phyloP scores from a whole-genome alignment of 2,797 vertebrate species.

The Cheirogaleus major region DNA sequence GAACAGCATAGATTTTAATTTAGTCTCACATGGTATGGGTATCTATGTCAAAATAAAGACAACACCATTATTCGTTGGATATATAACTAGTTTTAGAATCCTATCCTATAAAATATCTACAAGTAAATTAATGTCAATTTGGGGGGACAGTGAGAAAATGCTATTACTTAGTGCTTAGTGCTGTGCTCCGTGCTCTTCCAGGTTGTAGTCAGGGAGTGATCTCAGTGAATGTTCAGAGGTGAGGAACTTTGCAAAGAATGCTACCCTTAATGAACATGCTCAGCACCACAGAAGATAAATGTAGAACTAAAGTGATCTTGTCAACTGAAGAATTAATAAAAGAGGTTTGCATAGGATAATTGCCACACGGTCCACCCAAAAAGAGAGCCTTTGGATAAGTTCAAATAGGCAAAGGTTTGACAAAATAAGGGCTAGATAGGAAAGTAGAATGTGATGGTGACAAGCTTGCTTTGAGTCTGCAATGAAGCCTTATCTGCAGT shows the following conservation, averaged over 20 bases:
- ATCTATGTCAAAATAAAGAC: not conserved
- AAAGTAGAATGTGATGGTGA: not conserved
- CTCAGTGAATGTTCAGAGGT: not conserved
- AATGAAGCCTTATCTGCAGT: not conserved
- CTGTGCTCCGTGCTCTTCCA: rapidly evolving
- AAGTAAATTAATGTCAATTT: not conserved
- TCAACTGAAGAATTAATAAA: not conserved
- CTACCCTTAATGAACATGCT: not conserved
- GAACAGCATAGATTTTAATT: not conserved
- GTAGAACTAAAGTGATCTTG: not conserved
- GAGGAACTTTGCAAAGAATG: not conserved
- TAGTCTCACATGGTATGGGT: not conserved
- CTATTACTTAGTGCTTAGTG: not conserved
- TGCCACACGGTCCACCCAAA: not conserved
- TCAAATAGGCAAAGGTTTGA: not conserved
- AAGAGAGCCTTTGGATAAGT: not conserved
- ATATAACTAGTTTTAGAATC: not conserved
- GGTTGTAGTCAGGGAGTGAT: not conserved
- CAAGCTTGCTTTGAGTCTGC: not conserved
- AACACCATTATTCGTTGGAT: not conserved
- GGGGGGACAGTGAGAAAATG: not conserved
- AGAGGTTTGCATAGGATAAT: not conserved
- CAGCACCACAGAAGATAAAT: not conserved
- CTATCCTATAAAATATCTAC: not conserved
- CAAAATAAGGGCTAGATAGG: not conserved